These are phyloP conservation scores for Phylloscopus trochilus DNA, from an alignment of 2,113 vertebrate species.

Conservation along the genomic window DNA sequence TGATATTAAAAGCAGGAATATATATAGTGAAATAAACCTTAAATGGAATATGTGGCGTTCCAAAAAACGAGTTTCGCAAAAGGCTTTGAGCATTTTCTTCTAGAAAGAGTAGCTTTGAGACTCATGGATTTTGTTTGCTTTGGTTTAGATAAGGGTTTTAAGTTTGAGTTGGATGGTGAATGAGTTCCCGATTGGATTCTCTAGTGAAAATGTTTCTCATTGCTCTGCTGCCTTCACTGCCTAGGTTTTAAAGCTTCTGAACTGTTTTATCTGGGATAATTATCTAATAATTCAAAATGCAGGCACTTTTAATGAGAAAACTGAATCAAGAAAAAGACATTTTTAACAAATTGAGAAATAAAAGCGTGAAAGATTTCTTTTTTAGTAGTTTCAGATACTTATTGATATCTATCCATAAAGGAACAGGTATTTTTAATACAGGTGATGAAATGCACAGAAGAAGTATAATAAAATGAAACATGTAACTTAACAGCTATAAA, in stretches of 20 bases:
- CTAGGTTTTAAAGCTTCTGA: not conserved
- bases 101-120: constrained; percentile 55
- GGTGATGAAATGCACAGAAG: not conserved
- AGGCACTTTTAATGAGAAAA: not conserved
- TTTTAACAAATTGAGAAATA: not conserved
- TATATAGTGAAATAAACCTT: constrained; percentile 66
- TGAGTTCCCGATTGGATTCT: not conserved
- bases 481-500: not conserved
- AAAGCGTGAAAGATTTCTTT: not conserved
- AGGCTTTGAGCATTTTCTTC: constrained; percentile 54
- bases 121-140: constrained; percentile 63
- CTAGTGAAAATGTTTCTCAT: not conserved
- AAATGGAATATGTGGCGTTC: constrained; percentile 72
- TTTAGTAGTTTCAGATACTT: not conserved
- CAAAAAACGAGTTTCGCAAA: constrained; percentile 56
- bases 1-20: constrained; percentile 68
- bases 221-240: not conserved
- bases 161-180: constrained; percentile 2
- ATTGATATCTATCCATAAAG: not conserved
- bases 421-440: not conserved
- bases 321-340: not conserved
- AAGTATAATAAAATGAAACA: not conserved
- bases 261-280: not conserved
- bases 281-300: not conserved
- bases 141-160: constrained; percentile 42